phyloP scores from a whole-genome alignment of 2,888 invertebrate genomes.

The Himalopsyche tibetana region DNA sequence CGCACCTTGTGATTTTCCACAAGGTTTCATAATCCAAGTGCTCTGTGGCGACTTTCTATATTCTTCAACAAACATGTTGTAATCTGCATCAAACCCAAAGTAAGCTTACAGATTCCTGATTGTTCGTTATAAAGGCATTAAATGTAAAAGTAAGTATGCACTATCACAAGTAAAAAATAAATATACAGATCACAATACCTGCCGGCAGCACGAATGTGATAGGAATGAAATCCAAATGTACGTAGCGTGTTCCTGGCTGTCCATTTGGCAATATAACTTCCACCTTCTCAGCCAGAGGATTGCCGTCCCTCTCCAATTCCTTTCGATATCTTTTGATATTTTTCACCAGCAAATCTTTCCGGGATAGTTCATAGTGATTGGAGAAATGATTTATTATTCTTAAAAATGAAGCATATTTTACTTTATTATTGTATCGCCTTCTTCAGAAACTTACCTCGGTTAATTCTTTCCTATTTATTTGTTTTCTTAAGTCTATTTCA shows the following conservation, averaged over 20 bases:
- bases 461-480: not conserved
- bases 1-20: constrained; percentile 95
- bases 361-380: constrained; percentile 95
- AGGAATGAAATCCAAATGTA: constrained; percentile 94
- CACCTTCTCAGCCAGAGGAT: constrained; percentile 87
- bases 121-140: no score
- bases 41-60: constrained; percentile 95
- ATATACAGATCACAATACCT: constrained; percentile 68
- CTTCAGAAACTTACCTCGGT: not conserved
- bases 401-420: not conserved
- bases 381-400: constrained; percentile 97
- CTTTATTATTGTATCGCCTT: not conserved
- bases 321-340: constrained; percentile 96
- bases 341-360: constrained; percentile 97
- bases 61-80: constrained; percentile 98
- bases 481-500: not conserved
- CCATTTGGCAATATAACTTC: constrained; percentile 77
- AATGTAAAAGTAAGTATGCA: no score
- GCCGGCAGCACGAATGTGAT: constrained; percentile 95
- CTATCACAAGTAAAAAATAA: not conserved
- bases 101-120: not conserved
- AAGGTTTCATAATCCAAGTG: constrained; percentile 99
- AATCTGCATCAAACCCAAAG: constrained; percentile 77
- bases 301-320: constrained; percentile 94
- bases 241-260: constrained; percentile 83